phyloP scores from a whole-genome alignment of 1,140 invertebrate genomes.

The Macrobrachium nipponense region DNA sequence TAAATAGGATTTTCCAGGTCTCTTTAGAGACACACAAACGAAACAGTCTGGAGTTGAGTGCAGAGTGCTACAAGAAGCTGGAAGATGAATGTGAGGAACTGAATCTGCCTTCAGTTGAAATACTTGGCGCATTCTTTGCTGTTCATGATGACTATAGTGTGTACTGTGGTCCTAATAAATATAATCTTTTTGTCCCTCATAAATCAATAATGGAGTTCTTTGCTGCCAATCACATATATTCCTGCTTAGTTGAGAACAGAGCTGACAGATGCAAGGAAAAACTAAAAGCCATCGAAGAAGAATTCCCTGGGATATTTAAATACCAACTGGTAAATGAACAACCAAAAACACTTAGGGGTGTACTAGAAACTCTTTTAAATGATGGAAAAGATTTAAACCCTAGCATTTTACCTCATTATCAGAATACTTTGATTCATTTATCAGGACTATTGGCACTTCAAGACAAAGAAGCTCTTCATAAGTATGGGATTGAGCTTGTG shows the following conservation, averaged over 20 bases:
- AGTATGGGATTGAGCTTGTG: conserved; percentile 28
- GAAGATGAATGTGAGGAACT: not conserved
- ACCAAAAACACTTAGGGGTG: too few species aligned
- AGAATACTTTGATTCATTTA: conserved; percentile 39
- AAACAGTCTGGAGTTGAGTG: conserved; percentile 10
- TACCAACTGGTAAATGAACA: too few species aligned
- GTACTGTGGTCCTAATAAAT: not conserved
- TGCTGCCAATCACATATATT: conserved; percentile 23
- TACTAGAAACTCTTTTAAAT: too few species aligned
- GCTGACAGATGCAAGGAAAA: not conserved
- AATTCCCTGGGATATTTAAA: not conserved
- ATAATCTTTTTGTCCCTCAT: conserved; percentile 30
- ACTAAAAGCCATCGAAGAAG: not conserved
- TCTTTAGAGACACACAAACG: conserved; percentile 3
- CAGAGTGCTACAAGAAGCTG: not conserved
- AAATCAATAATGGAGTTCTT: conserved; percentile 51
- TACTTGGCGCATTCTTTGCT: conserved; percentile 25
- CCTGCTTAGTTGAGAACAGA: not conserved
- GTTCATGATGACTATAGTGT: conserved; percentile 1
- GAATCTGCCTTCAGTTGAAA: conserved; percentile 11
- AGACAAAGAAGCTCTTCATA: not conserved
- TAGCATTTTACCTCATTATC: conserved; percentile 19
- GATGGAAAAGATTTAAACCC: not conserved
- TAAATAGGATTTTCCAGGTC: not conserved
- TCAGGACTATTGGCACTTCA: conserved; percentile 32